Percentiles rank a stretch among this genome's conserved stretches.
phyloP scores from a whole-genome alignment of 2,888 invertebrate species.

The Bimastos eiseni region DNA sequence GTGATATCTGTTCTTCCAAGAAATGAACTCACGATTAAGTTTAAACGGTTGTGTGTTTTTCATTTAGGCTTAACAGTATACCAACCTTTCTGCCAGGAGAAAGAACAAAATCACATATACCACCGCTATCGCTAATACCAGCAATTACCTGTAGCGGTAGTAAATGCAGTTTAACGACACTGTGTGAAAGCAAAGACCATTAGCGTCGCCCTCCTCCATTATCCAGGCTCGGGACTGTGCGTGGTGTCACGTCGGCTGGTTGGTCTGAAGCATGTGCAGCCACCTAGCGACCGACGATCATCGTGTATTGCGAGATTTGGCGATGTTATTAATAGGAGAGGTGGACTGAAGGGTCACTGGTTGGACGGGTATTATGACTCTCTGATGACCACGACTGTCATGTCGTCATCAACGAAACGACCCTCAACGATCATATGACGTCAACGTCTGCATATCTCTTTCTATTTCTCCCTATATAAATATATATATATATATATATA shows the following conservation, averaged over 20 bases:
- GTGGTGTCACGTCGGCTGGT: not conserved
- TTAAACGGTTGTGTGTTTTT: not conserved
- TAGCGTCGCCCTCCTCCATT: no score
- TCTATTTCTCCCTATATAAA: not conserved
- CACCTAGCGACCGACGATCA: not conserved
- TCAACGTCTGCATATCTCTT: not conserved
- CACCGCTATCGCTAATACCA: not conserved
- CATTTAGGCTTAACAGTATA: not conserved
- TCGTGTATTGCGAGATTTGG: not conserved
- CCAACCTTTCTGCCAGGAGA: not conserved
- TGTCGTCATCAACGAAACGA: not conserved
- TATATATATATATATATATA: not conserved
- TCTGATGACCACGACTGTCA: not conserved
- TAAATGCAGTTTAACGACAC: no score
- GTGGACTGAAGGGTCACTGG: not conserved
- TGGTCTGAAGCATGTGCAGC: not conserved
- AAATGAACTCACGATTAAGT: conserved; percentile 14
- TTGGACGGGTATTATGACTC: not conserved
- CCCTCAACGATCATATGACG: not conserved
- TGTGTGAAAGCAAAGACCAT: no score
- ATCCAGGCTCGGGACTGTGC: no score
- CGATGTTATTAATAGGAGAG: not conserved
- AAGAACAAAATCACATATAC: not conserved
- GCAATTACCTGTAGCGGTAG: no score
- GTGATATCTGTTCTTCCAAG: conserved; percentile 22